Evolutionary conservation across 1,140 invertebrate genomes (phyloP), one percentile per base, ranked within the genome.

Genomic region (Papilio aristodemus): DNA sequence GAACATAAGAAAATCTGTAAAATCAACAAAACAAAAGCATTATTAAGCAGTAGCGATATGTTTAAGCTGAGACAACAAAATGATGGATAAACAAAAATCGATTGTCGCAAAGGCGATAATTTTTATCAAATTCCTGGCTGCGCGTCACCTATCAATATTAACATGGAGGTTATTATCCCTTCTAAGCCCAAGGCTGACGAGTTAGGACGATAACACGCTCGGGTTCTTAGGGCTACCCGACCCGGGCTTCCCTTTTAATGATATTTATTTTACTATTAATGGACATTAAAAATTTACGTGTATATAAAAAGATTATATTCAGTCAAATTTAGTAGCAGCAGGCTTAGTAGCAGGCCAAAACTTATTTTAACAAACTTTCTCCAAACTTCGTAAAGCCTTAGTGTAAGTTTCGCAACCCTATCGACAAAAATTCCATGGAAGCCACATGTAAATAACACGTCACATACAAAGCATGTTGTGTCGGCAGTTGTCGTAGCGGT

Each of bases 121-220:
- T 27, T 13, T 50, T 66, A 66, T 66, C 43, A 37, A 36, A 9
- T 32, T 36, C 41, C 63, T 50, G 41, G 43, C 36, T 62, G 59
- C 36, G 11, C 58, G 25, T 64, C 25, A 64, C 62, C n/a, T 66
- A 66, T 66, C 63, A 46, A 69, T 68, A 70, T 75, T 74, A 75
- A 78, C 71, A 76, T 69, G 43, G 73, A 68, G 43, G 43, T 70
- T 73, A 74, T 76, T 79, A 77, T 77, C 71, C 73, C 60, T 68
- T 67, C 72, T 75, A 79, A 74, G 67, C 70, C 70, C 64, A 76
- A 71, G 69, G 67, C 67, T 76, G 74, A 66, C 63, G 43, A 50
- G 63, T 17, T 50, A 36, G 25, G n/a, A 32, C 43, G 63, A 66
- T 66, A 66, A 66, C 37, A 64, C 63, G 41, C 10, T 25, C 13